Conservation (phyloP, 2,888 invertebrate genomes). For the Lasius fuliginosus region DNA sequence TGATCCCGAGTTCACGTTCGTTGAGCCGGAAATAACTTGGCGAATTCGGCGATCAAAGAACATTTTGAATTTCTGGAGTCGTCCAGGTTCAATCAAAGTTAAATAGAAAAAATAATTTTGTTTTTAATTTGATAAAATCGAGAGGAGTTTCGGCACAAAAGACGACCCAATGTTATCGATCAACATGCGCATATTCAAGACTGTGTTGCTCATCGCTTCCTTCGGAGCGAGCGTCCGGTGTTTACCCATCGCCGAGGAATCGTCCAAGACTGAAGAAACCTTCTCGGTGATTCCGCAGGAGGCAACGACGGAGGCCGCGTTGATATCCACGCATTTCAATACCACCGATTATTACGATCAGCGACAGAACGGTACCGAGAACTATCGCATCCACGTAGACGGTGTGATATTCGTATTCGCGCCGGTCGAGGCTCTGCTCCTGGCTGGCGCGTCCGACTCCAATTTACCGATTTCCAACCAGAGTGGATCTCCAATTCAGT, state of each 20-base stretch:
- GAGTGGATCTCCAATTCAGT: not conserved
- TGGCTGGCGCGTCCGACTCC: conserved; percentile 85
- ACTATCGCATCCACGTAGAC: conserved; percentile 90
- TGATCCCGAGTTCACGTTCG: not conserved
- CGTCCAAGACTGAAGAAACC: not conserved
- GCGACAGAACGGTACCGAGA: conserved; percentile 93
- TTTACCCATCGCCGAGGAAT: conserved; percentile 58
- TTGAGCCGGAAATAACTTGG: not conserved
- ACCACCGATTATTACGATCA: conserved; percentile 88
- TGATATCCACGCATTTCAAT: conserved; percentile 12
- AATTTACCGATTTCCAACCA: conserved; percentile 59
- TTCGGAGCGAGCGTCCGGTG: conserved; percentile 52
- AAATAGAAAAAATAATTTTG: not conserved
- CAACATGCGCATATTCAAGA: conserved; percentile 82
- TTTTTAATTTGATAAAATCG: not conserved
- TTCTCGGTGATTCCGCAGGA: conserved; percentile 12
- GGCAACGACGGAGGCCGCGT: not conserved
- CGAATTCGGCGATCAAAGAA: not conserved
- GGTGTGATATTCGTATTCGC: conserved; percentile 90
- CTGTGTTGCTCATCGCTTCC: conserved; percentile 66
- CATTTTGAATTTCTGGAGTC: not conserved
- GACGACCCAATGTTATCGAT: conserved; percentile 72
- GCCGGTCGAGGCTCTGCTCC: conserved; percentile 89
- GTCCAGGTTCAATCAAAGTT: not conserved
- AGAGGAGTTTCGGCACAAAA: not conserved